These are phyloP conservation scores for Palythoa grandis DNA, from an alignment of 92 coral and sea anemone genomes.

Conservation along the genomic window DNA sequence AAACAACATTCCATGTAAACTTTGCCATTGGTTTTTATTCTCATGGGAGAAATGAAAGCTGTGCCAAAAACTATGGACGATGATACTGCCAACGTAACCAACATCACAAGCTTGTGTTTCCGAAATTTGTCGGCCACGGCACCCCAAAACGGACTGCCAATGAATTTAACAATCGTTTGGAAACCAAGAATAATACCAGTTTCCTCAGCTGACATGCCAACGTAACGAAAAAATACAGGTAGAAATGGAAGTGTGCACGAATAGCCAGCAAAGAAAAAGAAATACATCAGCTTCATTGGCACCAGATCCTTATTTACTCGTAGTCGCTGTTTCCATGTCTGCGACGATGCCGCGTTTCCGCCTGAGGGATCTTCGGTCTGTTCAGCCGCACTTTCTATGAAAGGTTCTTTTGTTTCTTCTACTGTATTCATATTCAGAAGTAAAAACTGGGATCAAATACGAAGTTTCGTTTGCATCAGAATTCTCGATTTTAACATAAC, in stretches of 20 bases:
- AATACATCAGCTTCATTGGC: slow-evolving; percentile 73
- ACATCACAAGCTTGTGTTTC: slow-evolving; percentile 63
- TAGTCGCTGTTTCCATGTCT: neutral
- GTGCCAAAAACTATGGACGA: slow-evolving; percentile 63
- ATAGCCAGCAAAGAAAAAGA: slow-evolving; percentile 63
- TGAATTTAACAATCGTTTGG: slow-evolving; percentile 61
- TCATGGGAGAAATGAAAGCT: slow-evolving; percentile 49
- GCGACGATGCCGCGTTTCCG: neutral
- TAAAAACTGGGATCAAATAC: too few relatives aligned
- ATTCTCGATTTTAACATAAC: too few relatives aligned
- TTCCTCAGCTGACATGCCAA: slow-evolving; percentile 73
- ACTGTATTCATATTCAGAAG: neutral
- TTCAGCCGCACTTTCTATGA: neutral
- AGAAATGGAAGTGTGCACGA: slow-evolving; percentile 64
- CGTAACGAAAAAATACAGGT: slow-evolving; percentile 68
- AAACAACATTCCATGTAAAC: slow-evolving; percentile 11
- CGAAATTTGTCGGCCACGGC: slow-evolving; percentile 80
- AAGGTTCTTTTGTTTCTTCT: neutral
- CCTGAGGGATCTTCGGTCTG: neutral
- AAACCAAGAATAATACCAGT: slow-evolving; percentile 68
- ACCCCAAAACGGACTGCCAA: slow-evolving; percentile 69
- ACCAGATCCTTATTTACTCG: slow-evolving; percentile 44
- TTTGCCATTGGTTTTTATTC: neutral
- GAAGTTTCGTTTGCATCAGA: too few relatives aligned
- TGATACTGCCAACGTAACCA: slow-evolving; percentile 46